A percentile compares a stretch with the other conserved stretches of the same genome.
Evolutionary conservation across 1,140 invertebrate species (phyloP).

Genomic region (Drosophila melanogaster): Release_6_plus_ISO1_MT NT_037436.4:13184501-13185000

Average conservation of each 20-base stretch:
- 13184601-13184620: constrained; percentile 49
- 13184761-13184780: constrained; percentile 9
- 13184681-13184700: constrained; percentile 81
- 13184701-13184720: constrained; percentile 69
- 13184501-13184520: constrained; percentile 72
- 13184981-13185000: background rate
- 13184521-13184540: constrained; percentile 41
- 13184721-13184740: constrained; percentile 34
- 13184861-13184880: background rate
- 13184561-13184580: constrained; percentile 27
- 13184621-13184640: constrained; percentile 38
- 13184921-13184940: too few relatives aligned
- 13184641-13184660: constrained; percentile 16
- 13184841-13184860: too few relatives aligned
- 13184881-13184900: too few relatives aligned
- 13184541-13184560: constrained; percentile 59
- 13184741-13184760: constrained; percentile 21
- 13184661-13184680: constrained; percentile 68
- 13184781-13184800: constrained; percentile 10
- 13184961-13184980: background rate
- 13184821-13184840: background rate
- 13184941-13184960: too few relatives aligned
- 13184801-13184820: background rate
- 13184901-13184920: too few relatives aligned
- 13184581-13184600: constrained; percentile 22